phyloP scores from a whole-genome alignment of 2,113 vertebrate genomes.

The Peromyscus maniculatus region DNA sequence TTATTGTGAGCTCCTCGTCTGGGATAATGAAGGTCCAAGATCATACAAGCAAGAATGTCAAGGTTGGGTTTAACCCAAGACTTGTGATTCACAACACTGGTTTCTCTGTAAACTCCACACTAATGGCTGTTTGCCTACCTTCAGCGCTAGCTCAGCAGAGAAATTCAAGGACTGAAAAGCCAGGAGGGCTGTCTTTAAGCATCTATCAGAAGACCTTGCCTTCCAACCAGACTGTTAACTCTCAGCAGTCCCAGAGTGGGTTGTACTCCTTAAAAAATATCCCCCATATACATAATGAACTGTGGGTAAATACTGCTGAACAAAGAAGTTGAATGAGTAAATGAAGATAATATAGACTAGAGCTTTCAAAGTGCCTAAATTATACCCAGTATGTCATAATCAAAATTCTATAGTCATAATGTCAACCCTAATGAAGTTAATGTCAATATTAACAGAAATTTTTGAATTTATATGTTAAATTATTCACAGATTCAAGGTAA shows the following conservation, averaged over 20 bases:
- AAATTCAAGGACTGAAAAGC: background rate
- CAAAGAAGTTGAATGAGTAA: conserved; percentile 37
- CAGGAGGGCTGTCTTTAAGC: background rate
- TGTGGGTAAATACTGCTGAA: conserved; percentile 27
- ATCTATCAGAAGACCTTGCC: background rate
- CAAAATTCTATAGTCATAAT: conserved; percentile 28
- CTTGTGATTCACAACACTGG: background rate
- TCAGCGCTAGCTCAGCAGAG: background rate
- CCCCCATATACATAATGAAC: background rate
- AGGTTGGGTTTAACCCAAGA: background rate
- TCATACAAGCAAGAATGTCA: background rate
- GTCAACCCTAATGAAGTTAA: conserved; percentile 60
- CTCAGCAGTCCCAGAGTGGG: background rate
- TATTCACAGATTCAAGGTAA: conserved; percentile 68
- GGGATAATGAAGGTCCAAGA: background rate
- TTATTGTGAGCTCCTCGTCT: background rate
- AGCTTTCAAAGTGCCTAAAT: conserved; percentile 14
- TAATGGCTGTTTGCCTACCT: background rate
- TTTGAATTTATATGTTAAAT: conserved; percentile 65
- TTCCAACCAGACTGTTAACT: background rate
- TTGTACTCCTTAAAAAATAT: background rate
- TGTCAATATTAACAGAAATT: conserved; percentile 63
- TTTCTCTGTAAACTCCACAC: background rate
- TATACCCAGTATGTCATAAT: conserved; percentile 35
- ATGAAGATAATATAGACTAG: conserved; percentile 20